Evolutionary conservation across 1,140 invertebrate genomes (phyloP).

Genomic region (Papilio dardanus): DNA sequence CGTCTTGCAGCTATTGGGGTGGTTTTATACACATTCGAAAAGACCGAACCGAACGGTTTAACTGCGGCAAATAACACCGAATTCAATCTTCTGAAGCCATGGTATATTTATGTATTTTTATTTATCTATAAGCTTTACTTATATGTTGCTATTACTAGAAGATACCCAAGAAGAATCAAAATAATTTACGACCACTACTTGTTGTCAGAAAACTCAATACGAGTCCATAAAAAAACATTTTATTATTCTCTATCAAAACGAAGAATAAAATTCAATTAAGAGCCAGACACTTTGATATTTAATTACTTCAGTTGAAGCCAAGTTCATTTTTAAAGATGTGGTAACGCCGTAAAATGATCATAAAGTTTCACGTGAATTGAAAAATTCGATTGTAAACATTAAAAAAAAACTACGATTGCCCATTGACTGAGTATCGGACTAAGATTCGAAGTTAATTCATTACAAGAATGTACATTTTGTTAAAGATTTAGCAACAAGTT

Average conservation of each 20-base stretch:
- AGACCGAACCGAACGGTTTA: not conserved
- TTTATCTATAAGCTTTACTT: not conserved
- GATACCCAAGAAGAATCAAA: not conserved
- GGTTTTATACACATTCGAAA: too few species aligned
- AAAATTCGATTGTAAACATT: not conserved
- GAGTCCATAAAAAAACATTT: not conserved
- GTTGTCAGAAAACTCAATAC: not conserved
- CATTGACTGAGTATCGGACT: not conserved
- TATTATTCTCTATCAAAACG: not conserved
- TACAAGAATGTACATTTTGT: not conserved
- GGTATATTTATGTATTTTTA: not conserved
- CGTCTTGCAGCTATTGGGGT: too few species aligned
- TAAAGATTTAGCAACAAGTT: not conserved
- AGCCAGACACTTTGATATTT: slow-evolving; percentile 8
- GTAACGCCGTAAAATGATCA: not conserved
- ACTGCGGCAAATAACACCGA: not conserved
- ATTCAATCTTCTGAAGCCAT: not conserved
- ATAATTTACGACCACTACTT: not conserved
- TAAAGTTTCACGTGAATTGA: not conserved
- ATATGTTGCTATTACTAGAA: too few species aligned
- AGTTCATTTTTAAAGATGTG: slow-evolving; percentile 13
- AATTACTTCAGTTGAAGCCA: not conserved
- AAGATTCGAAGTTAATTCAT: not conserved
- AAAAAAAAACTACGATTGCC: not conserved
- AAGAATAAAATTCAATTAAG: slow-evolving; percentile 14